Base-by-base conservation (phyloP, 1,140 invertebrate species). In the Diachasmimorpha longicaudata region DNA sequence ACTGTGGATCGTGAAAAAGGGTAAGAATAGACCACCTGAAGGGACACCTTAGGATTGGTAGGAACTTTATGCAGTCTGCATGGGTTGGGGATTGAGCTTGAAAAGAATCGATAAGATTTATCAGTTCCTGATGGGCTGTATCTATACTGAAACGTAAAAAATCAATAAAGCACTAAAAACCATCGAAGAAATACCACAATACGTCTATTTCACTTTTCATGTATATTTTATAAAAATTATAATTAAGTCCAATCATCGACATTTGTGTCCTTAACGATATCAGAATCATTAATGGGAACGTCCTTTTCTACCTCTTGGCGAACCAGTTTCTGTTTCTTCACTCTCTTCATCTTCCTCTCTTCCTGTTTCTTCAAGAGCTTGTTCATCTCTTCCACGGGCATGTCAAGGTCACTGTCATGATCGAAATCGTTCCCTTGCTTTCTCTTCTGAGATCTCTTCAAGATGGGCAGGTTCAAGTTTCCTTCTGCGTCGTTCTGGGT, bases 401-500 rank as follows among this genome's bases (percentile, higher is more conserved):
- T 48, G 9, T 84, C 82, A 9, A 83, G 78, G 1, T 84, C 80
- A 13, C 78, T 81, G 21, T 83, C 78, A 16, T 77, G 80, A 10
- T 71, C 69, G 31, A 76, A 72, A 10, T 81, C 73, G 3, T 75
- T 52, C 14, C 63, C 44, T 4, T 86, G 85, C 25, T 89, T 89
- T 66, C 91, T 81, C 78, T 90, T 89, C 4, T 86, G 84, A 48
- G 87, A 88, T 77, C 93, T 91, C 48, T 90, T 93, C 4, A 93
- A 85, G 23, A 84, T 88, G 0, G 93, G 93, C 48, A 94, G 80
- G 79, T 91, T 90, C 70, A 90, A 90, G 11, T 92, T 91, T 77
- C 90, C 92, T 31, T 93, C 85, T 71, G 91, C 90, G 72, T 94
- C 92, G 77, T 92, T 93, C 73, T 93, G 92, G 0, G 91, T 92